Base-by-base conservation (phyloP, 2,797 vertebrate species). In the Alectoris magna region DNA sequence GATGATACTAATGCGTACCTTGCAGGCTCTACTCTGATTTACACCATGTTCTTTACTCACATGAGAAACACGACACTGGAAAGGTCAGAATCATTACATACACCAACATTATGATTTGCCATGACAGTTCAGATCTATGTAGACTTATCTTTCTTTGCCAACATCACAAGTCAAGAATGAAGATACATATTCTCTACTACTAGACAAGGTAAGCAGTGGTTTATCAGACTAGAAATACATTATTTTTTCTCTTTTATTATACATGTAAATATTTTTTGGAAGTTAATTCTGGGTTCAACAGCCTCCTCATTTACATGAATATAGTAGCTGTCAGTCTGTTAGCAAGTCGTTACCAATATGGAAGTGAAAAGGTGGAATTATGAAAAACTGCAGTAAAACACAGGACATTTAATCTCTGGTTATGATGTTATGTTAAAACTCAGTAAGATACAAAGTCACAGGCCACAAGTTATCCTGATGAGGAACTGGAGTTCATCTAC, bases 221-320 rank as follows among this genome's bases (percentile, higher is more conserved):
- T 69, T 95, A 86, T 90, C 76, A 90, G 76, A 39, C 34, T 34
- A 34, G 34, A 34, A 39, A 9, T 39, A 9, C 38, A 39, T 39
- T 39, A 9, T 39, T 39, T 11, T 39, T 39, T 39, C 38, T 95
- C 88, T 88, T 29, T 3, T 34, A 34, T 34, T 34, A 34, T 34
- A 34, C 34, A 34, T 34, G 34, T 34, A 34, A 34, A 34, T 34
- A 34, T 34, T 34, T 55, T 51, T 41, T 87, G 48, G 75, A 88
- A 41, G 48, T 43, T 90, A 90, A 80, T 58, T 90, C 51, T 67
- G 78, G 84, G 68, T 91, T 95, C 91, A 96, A 58, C 82, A 94
- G 68, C 41, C 66, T 71, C 14, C 46, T 96, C 75, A 94, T 97
- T 96, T 94, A 84, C 84, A 41, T 84, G 96, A 94, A 60, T 69